Base-by-base conservation (phyloP, 2,113 vertebrate species). In the Ictidomys tridecemlineatus region DNA sequence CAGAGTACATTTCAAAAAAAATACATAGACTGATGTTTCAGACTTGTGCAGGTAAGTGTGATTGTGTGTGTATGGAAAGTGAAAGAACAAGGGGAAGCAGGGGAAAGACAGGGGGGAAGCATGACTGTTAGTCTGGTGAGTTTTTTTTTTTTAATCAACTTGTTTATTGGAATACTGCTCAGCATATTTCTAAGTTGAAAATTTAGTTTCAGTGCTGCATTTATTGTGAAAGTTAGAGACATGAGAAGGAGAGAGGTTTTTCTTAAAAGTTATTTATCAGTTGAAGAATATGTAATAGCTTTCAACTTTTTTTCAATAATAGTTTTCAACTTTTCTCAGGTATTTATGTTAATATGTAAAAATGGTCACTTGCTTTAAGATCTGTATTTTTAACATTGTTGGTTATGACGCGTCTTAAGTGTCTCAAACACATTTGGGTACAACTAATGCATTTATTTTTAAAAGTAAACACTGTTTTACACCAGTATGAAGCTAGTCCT, bases 11-110 rank as follows among this genome's bases (percentile, higher is more conserved):
- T 97, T 94, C 85, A 97, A 98, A 98, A 98, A 98, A 98, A 9
- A 67, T 94, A 96, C 96, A 96, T 95, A 98, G 97, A 94, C 98
- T 98, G 98, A 98, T 97, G 98, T 98, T 98, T 92, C 97, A 97
- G 97, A 80, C 97, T 98, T 97, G 91, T 61, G 69, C 98, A 98
- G 98, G 98, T 99, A 98, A 98, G 98, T 96, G 96, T 95, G 95
- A 94, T 91, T 98, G 74, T 97, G 94, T 16, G 77, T 95, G 95
- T 61, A 45, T 95, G 97, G 80, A 96, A 96, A 97, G 94, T 93
- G 95, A 97, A 95, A 96, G 95, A 95, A 53, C 91, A 95, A 96
- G 96, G 85, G 78, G 87, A 90, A 78, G 69, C 79, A 85, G 86
- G 79, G 85, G 69, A 69, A 11, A 73, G 86, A 79, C 82, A 61